These are phyloP conservation scores for Aphidius colemani DNA, from an alignment of 2,888 invertebrate species.

Conservation along the genomic window DNA sequence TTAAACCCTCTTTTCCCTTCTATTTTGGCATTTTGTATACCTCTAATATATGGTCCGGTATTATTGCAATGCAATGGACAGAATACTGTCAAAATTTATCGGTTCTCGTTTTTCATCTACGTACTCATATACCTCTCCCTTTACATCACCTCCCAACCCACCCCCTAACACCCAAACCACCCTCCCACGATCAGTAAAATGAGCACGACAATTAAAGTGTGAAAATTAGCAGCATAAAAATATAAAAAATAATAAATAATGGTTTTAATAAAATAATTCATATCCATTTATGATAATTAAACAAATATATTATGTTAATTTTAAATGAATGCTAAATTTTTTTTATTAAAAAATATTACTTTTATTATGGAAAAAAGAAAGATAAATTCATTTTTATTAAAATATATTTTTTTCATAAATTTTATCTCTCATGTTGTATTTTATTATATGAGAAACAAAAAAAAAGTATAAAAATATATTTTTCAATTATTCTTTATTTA, in stretches of 20 bases:
- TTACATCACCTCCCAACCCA: not conserved
- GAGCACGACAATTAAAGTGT: constrained; percentile 57
- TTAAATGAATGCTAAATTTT: too few relatives aligned
- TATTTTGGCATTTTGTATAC: constrained; percentile 34
- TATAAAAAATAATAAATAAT: not conserved
- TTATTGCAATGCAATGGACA: constrained; percentile 61
- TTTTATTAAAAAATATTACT: too few relatives aligned
- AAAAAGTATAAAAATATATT: constrained; percentile 17
- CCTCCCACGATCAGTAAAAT: constrained; percentile 52
- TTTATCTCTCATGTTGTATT: not conserved
- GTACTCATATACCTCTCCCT: constrained; percentile 8
- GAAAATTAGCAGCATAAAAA: constrained; percentile 45
- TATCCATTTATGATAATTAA: not conserved
- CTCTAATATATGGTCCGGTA: constrained; percentile 60
- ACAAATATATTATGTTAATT: too few relatives aligned
- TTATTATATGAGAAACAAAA: constrained; percentile 18
- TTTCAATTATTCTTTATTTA: constrained; percentile 18
- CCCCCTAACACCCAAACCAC: not conserved
- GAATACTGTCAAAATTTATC: constrained; percentile 62
- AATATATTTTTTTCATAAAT: too few relatives aligned
- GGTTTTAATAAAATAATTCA: not conserved
- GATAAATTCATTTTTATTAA: too few relatives aligned
- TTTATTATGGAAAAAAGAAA: too few relatives aligned
- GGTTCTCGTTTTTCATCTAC: constrained; percentile 58
- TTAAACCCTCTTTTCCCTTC: constrained; percentile 31